A percentile compares a stretch with the other conserved stretches of the same genome.
phyloP scores from a whole-genome alignment of 2,113 vertebrate species.

The Hyaena hyaena region DNA sequence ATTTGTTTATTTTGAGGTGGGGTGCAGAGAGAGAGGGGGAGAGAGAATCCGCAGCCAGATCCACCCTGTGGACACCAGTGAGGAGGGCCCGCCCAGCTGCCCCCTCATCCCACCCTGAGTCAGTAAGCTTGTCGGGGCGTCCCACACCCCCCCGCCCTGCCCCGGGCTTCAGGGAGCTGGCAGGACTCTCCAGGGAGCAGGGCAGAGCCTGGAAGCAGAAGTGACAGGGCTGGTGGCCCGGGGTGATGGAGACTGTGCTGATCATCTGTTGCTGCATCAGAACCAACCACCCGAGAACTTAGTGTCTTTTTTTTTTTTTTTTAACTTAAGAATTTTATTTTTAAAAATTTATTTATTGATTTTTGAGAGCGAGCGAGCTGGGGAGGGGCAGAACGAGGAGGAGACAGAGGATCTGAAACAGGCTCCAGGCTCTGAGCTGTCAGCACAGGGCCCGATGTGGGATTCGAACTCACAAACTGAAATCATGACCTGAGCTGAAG shows the following conservation, averaged over 20 bases:
- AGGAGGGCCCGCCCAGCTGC: conserved; percentile 85
- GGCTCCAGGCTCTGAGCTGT: no score
- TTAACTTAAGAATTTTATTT: no score
- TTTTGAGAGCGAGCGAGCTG: no score
- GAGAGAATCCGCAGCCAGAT: conserved; percentile 73
- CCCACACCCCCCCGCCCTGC: not conserved
- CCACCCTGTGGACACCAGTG: not conserved
- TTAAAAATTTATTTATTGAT: no score
- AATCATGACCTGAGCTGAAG: no score
- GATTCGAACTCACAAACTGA: no score
- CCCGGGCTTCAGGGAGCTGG: not conserved
- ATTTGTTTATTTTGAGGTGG: no score
- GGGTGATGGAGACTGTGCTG: not conserved
- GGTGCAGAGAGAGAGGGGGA: no score
- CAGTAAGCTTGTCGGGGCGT: conserved; percentile 77
- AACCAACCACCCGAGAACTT: not conserved
- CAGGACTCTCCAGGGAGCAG: not conserved
- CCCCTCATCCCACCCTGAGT: conserved; percentile 86
- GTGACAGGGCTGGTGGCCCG: not conserved
- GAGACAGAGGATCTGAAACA: no score
- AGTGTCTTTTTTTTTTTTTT: no score
- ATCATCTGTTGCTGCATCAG: not conserved
- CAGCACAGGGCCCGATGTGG: no score
- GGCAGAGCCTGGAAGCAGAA: not conserved
- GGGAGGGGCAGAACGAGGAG: no score